Base-by-base conservation (phyloP, 2,113 vertebrate species). In the Eulemur macaco region DNA sequence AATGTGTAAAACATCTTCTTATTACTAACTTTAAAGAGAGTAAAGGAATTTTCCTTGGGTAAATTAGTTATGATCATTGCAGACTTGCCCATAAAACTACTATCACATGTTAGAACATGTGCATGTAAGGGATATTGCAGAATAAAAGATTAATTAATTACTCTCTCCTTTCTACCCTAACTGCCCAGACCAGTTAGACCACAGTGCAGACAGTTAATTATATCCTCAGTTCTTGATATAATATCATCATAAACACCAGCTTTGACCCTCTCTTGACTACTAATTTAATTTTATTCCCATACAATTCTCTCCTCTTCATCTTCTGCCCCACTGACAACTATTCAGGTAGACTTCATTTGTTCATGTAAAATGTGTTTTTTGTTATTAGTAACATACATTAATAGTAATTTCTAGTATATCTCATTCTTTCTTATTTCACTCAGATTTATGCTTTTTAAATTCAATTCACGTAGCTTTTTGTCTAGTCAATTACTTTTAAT, bases 1-100 rank as follows among this genome's bases (percentile, higher is more conserved):
- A 95, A 95, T 89, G 2, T 89, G 89, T 92, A 60, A 73, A 73
- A 91, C 3, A 82, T 97, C 54, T 95, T 95, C 82, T 96, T 96
- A 34, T 97, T 86, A 42, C 87, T 84, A 97, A 56, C 45, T 94
- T 74, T 52, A 91, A 97, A 88, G 31, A 96, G 84, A 27, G 17
- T 86, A 93, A 92, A 82, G 63, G 50, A 76, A 85, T 94, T 37
- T 88, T 86, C 23, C 31, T 63, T 91, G n/a, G 5, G 20, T 39
- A 4, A 86, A n/a, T 84, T 90, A 42, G 9, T 88, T 42, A 23
- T 54, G 6, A 93, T 34, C 17, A 77, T 81, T 71, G 8, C n/a
- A 66, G 23, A 45, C 15, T 91, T 37, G 12, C 29, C 25, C 5
- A 31, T 69, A 93, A n/a, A 31, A 17, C 42, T 86, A 25, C 13